Base-by-base conservation (phyloP, 2,113 vertebrate species). In the Himantopus leucocephalus region DNA sequence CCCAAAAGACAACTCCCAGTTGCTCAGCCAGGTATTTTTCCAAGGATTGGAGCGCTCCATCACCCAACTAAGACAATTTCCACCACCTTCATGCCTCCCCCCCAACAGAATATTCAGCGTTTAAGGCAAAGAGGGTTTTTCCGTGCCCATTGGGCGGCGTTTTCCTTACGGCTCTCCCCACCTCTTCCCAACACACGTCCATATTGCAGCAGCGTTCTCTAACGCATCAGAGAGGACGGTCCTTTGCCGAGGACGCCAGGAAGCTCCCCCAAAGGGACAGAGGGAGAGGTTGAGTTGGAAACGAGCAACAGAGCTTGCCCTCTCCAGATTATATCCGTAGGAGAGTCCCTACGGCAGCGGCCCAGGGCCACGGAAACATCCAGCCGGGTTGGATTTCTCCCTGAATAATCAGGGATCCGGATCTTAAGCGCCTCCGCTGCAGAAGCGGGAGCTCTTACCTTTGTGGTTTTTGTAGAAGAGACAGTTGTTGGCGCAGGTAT, bases 401-500 rank as follows among this genome's bases (percentile, higher is more conserved):
- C 39, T 3, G 6, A 32, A 3, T 4, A 35, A 62, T 6, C 41
- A 27, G 10, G 18, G 58, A 30, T 23, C 15, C 6, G 7, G 67
- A 43, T 12, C 14, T 16, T 16, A 24, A 56, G 9, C 1, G 8
- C 23, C 34, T 66, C 62, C 14, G 19, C 29, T 22, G 14, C n/a
- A 19, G 14, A 81, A 79, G 64, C 23, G 12, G 58, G 8, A 56
- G 41, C 60, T 68, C 96, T 78, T 97, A 99, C 98, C 99, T 99
- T 97, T 98, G 64, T 98, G 98, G 80, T 99, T 99, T 96, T 98
- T 98, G 98, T 99, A 99, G 97, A 99, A 99, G 80, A 98, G 22
- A 5, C 99, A 99, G 97, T 99, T 99, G 97, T 99, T 99, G 48
- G 99, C 99, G 5, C 99, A 99, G 60, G 98, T 99, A 59, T 99